Conservation (phyloP, 2,888 invertebrate genomes). For the Sphaerophoria taeniata region DNA sequence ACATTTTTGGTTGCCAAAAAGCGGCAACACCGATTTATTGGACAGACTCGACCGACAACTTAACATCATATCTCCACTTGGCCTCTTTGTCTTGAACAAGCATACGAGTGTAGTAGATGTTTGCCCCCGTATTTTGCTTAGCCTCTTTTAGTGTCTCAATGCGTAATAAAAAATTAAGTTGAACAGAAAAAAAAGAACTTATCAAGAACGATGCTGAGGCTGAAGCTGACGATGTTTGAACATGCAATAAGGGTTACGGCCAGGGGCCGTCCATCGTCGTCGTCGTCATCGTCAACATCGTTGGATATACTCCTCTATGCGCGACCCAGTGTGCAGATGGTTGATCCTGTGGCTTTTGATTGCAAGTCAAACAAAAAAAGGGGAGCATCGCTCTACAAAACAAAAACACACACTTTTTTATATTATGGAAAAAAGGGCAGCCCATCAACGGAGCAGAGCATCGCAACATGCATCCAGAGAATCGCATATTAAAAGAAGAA, state of each 20-base stretch:
- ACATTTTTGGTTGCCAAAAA: not conserved
- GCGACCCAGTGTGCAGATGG: constrained; percentile 74
- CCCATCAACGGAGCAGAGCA: not conserved
- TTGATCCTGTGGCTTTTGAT: constrained; percentile 74
- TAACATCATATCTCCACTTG: constrained; percentile 39
- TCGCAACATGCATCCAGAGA: constrained; percentile 1
- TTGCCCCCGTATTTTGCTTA: constrained; percentile 31
- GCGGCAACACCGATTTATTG: constrained; percentile 7
- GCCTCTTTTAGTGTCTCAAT: constrained; percentile 11
- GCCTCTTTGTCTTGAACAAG: constrained; percentile 38
- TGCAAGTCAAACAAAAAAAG: constrained; percentile 52
- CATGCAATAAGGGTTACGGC: constrained; percentile 65
- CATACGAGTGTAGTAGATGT: not conserved
- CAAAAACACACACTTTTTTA: constrained; percentile 15
- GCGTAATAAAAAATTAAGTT: constrained; percentile 14
- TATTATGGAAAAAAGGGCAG: constrained; percentile 1
- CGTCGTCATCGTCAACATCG: not conserved
- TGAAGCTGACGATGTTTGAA: constrained; percentile 40
- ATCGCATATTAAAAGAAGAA: constrained; percentile 52
- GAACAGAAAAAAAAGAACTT: not conserved
- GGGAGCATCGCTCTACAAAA: constrained; percentile 32
- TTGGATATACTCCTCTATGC: constrained; percentile 53
- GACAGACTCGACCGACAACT: constrained; percentile 1
- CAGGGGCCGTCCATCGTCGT: constrained; percentile 20
- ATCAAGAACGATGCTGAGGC: constrained; percentile 13